Conservation (phyloP, 1,140 invertebrate species). For the Hypothenemus hampei region DNA sequence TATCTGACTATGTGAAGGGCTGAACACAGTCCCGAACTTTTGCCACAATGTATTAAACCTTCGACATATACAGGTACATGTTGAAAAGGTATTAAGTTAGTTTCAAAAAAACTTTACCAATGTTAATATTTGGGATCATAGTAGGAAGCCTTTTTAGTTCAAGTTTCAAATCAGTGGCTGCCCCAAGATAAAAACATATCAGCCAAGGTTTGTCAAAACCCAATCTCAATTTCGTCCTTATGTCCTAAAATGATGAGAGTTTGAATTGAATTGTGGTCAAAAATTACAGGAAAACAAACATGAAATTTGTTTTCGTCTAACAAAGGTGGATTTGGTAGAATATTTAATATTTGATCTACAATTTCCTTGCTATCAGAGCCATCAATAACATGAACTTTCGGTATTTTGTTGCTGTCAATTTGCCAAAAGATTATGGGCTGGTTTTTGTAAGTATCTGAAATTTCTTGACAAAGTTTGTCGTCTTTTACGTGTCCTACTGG, state of each 20-base stretch:
- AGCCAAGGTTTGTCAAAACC: constrained; percentile 53
- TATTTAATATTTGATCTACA: constrained; percentile 50
- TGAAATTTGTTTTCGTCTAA: constrained; percentile 50
- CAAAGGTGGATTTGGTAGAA: constrained; percentile 52
- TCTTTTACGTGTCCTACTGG: constrained; percentile 51
- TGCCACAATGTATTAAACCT: constrained; percentile 60
- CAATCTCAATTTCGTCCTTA: constrained; percentile 43
- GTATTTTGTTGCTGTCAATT: constrained; percentile 37
- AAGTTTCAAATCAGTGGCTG: constrained; percentile 51
- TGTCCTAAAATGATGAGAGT: constrained; percentile 43
- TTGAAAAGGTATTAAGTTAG: constrained; percentile 4
- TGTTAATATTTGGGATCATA: constrained; percentile 54
- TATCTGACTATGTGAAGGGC: constrained; percentile 56
- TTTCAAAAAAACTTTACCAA: constrained; percentile 45
- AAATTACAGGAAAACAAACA: constrained; percentile 39
- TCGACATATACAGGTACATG: constrained; percentile 32
- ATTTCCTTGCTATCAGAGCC: constrained; percentile 51
- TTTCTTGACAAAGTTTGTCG: constrained; percentile 48
- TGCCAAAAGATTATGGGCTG: constrained; percentile 51
- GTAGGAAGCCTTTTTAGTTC: constrained; percentile 58
- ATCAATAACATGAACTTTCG: constrained; percentile 34
- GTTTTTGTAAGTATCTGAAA: constrained; percentile 40
- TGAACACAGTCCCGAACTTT: constrained; percentile 51
- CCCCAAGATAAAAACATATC: constrained; percentile 60
- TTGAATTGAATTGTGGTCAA: not conserved